Percentiles rank a stretch among this genome's conserved stretches.
These are phyloP conservation scores for Accipiter virgatus DNA, from an alignment of 2,113 vertebrate species.

Conservation along the genomic window DNA sequence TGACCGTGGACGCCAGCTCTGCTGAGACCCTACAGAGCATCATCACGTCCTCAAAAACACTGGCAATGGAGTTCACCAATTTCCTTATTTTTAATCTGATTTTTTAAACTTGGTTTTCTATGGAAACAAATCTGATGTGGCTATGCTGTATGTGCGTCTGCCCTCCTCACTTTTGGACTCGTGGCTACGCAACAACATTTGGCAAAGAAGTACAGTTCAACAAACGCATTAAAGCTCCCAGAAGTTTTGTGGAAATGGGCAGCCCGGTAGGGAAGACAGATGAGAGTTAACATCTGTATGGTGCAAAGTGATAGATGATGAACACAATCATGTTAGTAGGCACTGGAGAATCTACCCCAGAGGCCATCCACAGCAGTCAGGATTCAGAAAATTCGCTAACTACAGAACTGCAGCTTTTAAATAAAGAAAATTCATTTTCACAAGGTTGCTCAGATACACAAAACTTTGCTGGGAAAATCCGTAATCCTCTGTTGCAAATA, in stretches of 20 bases:
- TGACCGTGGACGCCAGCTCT: neutral
- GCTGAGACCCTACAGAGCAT: neutral
- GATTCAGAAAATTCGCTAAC: neutral
- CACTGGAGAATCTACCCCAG: neutral
- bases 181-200: neutral
- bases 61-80: neutral
- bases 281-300: neutral
- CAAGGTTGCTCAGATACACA: neutral
- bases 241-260: neutral
- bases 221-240: neutral
- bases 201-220: neutral
- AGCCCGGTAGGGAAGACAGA: neutral
- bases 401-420: neutral
- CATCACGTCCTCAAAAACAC: neutral
- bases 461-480: neutral
- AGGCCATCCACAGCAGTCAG: neutral
- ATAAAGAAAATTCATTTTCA: neutral
- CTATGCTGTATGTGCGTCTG: neutral
- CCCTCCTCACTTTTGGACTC: neutral
- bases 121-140: neutral
- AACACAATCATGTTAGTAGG: neutral
- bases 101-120: neutral
- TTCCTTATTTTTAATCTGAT: neutral
- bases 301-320: neutral
- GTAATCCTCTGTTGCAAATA: conserved; percentile 40